Evolutionary conservation across 2,888 invertebrate species (phyloP), one percentile per base, ranked within the genome.

Genomic region (Xestobium rufovillosum): DNA sequence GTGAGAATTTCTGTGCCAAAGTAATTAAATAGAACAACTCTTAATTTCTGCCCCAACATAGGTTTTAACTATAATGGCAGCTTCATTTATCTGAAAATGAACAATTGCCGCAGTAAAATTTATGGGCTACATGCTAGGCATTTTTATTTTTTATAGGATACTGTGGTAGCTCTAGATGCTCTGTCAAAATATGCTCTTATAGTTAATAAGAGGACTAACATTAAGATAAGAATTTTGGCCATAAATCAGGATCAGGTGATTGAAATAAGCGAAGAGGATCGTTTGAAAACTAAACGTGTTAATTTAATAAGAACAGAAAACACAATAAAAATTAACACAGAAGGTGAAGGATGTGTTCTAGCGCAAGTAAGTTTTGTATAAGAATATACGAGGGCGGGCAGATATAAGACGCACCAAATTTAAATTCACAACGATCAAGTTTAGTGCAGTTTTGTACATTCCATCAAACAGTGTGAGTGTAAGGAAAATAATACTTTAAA

Each of bases 131-230:
- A 32, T 13, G 14, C 8, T 13, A 26, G 11, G 13, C 9, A n/a
- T n/a, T 25, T 15, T 16, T 4, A 14, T 37, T 9, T 33, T 42
- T 49, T 59, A 34, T 50, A 73, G 68, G 78, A 78, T 49, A 77
- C 78, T 0, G 71, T 74, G 1, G 66, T 78, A 8, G 77, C 73
- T 3, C 60, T 79, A 11, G 75, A 76, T 47, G 77, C 76, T 1
- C 54, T 78, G 8, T 66, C 75, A 1, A 70, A 70, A 48, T 78
- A 73, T 51, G 71, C 74, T 2, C 53, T 61, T 2, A 56, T 66
- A 1, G 62, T 73, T 37, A 64, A 63, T 31, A 63, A 65, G 30
- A 53, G 64, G 3, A 60, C 69, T 2, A 63, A 70, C 45, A 48
- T 72, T 6, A 62, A 65, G 14, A 55, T 75, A 4, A 53, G 63